Evolutionary conservation across 2,888 invertebrate species (phyloP).

Genomic region (Notodonta dromedarius): DNA sequence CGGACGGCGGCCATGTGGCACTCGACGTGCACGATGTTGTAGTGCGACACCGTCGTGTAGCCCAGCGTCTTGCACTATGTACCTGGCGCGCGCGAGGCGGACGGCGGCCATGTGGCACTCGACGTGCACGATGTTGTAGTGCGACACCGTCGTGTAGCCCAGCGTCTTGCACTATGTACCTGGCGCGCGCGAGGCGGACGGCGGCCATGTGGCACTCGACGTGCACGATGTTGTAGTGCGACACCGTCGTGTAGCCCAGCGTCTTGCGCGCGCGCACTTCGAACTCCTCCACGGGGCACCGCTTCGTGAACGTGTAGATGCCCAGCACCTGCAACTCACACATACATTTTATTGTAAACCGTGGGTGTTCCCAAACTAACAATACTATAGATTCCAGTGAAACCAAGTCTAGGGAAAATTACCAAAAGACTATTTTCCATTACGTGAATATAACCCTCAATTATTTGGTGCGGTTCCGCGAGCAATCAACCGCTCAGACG

Average conservation of each 20-base stretch:
- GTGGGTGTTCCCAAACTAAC: too few relatives aligned
- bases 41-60: constrained; percentile 98
- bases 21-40: constrained; percentile 99
- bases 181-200: constrained; percentile 87
- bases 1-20: constrained; percentile 99
- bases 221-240: constrained; percentile 99
- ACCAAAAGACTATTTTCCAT: too few relatives aligned
- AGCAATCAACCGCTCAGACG: too few relatives aligned
- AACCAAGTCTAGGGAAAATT: too few relatives aligned
- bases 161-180: constrained; percentile 88
- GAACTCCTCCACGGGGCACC: constrained; percentile 96
- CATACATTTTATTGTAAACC: background rate
- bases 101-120: constrained; percentile 99
- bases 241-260: constrained; percentile 96
- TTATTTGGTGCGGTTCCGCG: too few relatives aligned
- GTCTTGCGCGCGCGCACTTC: constrained; percentile 95
- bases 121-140: constrained; percentile 99
- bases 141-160: constrained; percentile 97
- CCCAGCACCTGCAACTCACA: constrained; percentile 92
- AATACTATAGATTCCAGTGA: too few relatives aligned
- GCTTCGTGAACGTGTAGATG: constrained; percentile 98
- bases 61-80: constrained; percentile 89
- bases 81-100: constrained; percentile 85
- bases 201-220: constrained; percentile 99
- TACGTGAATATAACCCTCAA: too few relatives aligned